Evolutionary conservation across 2,113 vertebrate genomes (phyloP), one percentile per base, ranked within the genome.

Genomic region (Oryzias celebensis): DNA sequence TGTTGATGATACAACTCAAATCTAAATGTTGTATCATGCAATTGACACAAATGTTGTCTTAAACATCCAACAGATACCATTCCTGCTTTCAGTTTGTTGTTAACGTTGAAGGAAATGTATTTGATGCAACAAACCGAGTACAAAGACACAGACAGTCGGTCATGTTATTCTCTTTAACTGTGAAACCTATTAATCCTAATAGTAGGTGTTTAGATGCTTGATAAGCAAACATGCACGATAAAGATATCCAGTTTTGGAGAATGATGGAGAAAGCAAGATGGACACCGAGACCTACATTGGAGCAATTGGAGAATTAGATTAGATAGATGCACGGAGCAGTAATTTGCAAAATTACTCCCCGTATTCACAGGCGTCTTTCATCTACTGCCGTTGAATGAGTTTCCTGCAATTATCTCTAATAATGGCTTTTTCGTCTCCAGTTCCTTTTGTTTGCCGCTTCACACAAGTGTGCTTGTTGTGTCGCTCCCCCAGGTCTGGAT

Each of bases 341-440:
- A 92, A 92, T 91, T 92, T 90, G 90, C 90, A 90, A 92, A 93
- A 91, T 90, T 92, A 91, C 90, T 90, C 90, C 71, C 88, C 53
- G 83, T 88, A 93, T 93, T 92, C 92, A 91, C 86, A 75, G 86
- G 78, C 80, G 85, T 92, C 93, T 94, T 91, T 91, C 91, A 94
- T 91, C 90, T 92, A 77, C 88, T 87, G 75, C 73, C 54, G 88
- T 89, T 91, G 85, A 91, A 91, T 88, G 91, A 87, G 88, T 89
- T 89, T 90, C 91, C 91, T 89, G 88, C 91, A 91, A 88, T 93
- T 91, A 90, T 92, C 92, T 82, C 87, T 92, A 90, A 94, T 89
- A 88, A 88, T 91, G 87, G 78, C 90, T 88, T 91, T 90, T 90
- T 90, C 62, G 83, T 88, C 86, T 85, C 71, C 85, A 82, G 79